phyloP scores from a whole-genome alignment of 1,140 invertebrate species.

The Temnothorax nylanderi region DNA sequence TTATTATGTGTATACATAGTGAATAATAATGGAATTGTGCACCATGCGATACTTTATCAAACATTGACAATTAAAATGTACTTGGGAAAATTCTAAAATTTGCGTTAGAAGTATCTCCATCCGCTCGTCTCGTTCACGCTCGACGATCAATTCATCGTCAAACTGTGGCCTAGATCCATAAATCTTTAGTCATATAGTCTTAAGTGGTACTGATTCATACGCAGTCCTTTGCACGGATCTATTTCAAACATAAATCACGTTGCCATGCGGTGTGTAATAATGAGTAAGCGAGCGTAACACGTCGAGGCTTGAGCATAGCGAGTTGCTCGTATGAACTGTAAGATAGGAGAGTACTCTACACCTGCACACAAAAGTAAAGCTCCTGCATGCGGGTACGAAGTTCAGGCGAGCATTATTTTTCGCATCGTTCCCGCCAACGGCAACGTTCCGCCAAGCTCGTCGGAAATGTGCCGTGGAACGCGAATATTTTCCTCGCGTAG shows the following conservation, averaged over 20 bases:
- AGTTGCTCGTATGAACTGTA: constrained; percentile 14
- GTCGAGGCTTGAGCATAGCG: constrained; percentile 53
- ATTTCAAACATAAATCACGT: constrained; percentile 70
- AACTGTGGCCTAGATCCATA: not conserved
- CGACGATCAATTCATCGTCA: constrained; percentile 54
- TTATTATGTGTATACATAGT: not conserved
- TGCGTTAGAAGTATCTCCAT: constrained; percentile 49
- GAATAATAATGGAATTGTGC: not conserved
- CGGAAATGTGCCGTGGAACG: constrained; percentile 20
- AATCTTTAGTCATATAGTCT: constrained; percentile 19
- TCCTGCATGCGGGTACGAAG: not conserved
- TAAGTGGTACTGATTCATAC: constrained; percentile 66
- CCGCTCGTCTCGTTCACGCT: constrained; percentile 47
- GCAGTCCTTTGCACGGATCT: constrained; percentile 49
- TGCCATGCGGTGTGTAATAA: constrained; percentile 61
- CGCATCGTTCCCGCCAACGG: not conserved
- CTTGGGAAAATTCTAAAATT: not conserved
- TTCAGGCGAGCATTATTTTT: constrained; percentile 21
- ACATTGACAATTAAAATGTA: not conserved
- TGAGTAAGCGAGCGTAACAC: constrained; percentile 64
- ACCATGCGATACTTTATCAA: not conserved
- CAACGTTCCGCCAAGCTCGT: not conserved
- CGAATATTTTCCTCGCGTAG: not conserved
- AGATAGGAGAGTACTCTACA: not conserved
- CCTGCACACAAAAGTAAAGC: not conserved